A percentile compares a stretch with the other conserved stretches of the same genome.
Conservation (phyloP, 2,888 invertebrate genomes). For the Halictus quadricinctus region DNA sequence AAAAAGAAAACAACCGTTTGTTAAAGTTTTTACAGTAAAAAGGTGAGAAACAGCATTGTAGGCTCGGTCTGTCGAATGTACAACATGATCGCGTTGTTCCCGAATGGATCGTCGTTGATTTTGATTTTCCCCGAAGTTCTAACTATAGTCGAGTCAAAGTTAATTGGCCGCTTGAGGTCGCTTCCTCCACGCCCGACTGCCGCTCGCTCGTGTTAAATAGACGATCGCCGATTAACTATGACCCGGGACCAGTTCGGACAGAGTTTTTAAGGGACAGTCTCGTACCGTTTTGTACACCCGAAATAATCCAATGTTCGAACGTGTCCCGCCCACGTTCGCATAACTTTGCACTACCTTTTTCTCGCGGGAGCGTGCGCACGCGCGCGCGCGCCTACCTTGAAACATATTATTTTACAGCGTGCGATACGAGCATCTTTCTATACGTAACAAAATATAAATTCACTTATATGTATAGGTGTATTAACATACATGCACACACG, state of each 20-base stretch:
- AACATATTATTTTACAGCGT: constrained; percentile 77
- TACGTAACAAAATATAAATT: constrained; percentile 79
- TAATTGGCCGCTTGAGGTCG: constrained; percentile 3
- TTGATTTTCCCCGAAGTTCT: constrained; percentile 19
- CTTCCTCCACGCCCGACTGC: not conserved
- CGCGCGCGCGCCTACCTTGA: constrained; percentile 41
- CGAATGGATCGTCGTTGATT: constrained; percentile 15
- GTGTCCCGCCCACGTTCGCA: not conserved
- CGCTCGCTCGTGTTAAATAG: not conserved
- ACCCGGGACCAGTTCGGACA: not conserved
- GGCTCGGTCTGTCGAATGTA: constrained; percentile 53
- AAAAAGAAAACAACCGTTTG: constrained; percentile 67
- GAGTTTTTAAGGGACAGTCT: not conserved
- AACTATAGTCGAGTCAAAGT: constrained; percentile 14
- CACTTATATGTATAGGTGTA: constrained; percentile 69
- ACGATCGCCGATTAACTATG: constrained; percentile 3
- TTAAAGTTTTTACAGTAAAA: constrained; percentile 71
- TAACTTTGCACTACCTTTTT: not conserved
- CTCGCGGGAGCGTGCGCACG: not conserved
- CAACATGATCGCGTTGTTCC: constrained; percentile 28
- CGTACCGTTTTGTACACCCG: not conserved
- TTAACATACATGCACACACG: constrained; percentile 76
- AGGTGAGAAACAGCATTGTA: constrained; percentile 62
- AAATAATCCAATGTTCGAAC: not conserved
- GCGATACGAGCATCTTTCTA: constrained; percentile 77